Evolutionary conservation across 2,888 invertebrate genomes (phyloP), one percentile per base, ranked within the genome.

Genomic region (Ectemnius lituratus): DNA sequence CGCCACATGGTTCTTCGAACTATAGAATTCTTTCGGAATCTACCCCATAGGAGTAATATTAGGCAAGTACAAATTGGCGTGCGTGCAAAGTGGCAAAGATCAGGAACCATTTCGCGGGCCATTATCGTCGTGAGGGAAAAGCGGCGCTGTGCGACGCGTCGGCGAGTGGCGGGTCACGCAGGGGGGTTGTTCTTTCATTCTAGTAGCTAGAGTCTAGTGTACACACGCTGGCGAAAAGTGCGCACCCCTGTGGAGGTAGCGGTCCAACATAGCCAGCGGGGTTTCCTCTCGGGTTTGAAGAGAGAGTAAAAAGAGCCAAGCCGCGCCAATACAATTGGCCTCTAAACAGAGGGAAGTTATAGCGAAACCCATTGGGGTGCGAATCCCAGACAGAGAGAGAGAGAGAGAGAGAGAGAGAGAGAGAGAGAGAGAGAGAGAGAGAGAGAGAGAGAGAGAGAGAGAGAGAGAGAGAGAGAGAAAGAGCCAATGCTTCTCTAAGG

Each of bases 261-360:
- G 80, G 87, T 76, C 84, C 86, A 87, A 87, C 87, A 87, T 78
- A 84, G 82, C 75, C 87, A 85, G 86, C 86, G 86, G 87, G 87
- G 87, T 83, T 87, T 86, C 87, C 81, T 81, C 76, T 81, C 79
- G 76, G 79, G 85, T 81, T 37, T 11, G 37, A 37, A 11, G 37
- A 82, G 77, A 79, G 84, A 84, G 80, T 84, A 82, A 84, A 86
- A 84, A 86, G 85, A 73, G 78, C 83, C 81, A 82, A 78, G 79
- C 85, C 37, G 37, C 79, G 73, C 23, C 80, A 76, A 81, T 82
- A 86, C 86, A 87, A 87, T 87, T 87, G 87, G 82, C 86, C 84
- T 85, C 86, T 87, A 88, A 88, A 88, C 87, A 86, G 85, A 86
- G 87, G 86, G 87, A 86, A 87, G 87, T 87, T 87, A 87, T 84